Evolutionary conservation across 1,140 invertebrate genomes (phyloP).

Genomic region (Megathymus violae): DNA sequence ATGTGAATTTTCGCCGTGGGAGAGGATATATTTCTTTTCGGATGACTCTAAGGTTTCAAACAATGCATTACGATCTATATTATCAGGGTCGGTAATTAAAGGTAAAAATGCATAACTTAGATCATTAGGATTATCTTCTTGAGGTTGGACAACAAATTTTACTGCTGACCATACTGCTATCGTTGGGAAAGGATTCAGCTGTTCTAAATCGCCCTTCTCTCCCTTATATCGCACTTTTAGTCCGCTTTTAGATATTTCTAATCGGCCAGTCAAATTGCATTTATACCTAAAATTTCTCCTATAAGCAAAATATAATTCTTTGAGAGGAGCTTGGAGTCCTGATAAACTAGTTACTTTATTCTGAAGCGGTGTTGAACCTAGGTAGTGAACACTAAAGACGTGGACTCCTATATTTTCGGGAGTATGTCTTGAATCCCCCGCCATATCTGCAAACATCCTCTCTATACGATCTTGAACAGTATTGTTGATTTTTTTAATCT

Average conservation of each 20-base stretch:
- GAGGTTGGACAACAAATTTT: slow-evolving; percentile 87
- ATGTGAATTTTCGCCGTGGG: slow-evolving; percentile 85
- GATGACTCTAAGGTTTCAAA: slow-evolving; percentile 84
- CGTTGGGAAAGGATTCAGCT: slow-evolving; percentile 92
- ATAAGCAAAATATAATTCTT: slow-evolving; percentile 90
- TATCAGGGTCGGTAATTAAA: slow-evolving; percentile 92
- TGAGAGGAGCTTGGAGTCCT: slow-evolving; percentile 91
- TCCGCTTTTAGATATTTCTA: slow-evolving; percentile 89
- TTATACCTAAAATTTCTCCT: slow-evolving; percentile 80
- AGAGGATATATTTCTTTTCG: slow-evolving; percentile 84
- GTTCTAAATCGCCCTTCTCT: slow-evolving; percentile 82
- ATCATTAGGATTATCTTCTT: slow-evolving; percentile 76
- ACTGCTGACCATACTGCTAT: slow-evolving; percentile 96
- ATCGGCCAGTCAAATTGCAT: slow-evolving; percentile 81
- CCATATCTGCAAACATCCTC: slow-evolving; percentile 92
- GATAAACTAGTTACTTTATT: slow-evolving; percentile 92
- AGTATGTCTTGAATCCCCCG: slow-evolving; percentile 85
- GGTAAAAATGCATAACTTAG: slow-evolving; percentile 91
- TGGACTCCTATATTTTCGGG: slow-evolving; percentile 82
- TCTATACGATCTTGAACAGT: slow-evolving; percentile 93
- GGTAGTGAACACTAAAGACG: slow-evolving; percentile 90
- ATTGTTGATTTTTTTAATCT: slow-evolving; percentile 84
- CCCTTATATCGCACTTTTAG: slow-evolving; percentile 86
- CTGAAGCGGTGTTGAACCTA: slow-evolving; percentile 90
- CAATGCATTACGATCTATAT: slow-evolving; percentile 88